Conservation (phyloP, 1,140 invertebrate genomes). For the Holotrichia oblita region DNA sequence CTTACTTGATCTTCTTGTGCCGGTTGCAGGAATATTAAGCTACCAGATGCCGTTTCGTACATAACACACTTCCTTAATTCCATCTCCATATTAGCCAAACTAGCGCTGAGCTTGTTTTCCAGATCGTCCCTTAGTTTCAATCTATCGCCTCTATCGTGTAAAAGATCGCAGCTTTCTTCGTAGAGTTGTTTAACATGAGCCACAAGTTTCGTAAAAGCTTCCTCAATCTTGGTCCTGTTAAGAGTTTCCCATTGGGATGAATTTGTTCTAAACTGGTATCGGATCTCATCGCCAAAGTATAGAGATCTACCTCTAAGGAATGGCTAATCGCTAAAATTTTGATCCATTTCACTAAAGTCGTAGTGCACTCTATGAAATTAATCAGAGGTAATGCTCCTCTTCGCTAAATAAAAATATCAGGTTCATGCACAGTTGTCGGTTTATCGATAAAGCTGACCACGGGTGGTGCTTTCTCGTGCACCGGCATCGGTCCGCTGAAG, state of each 20-base stretch:
- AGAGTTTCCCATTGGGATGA: constrained; percentile 81
- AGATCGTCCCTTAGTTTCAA: constrained; percentile 71
- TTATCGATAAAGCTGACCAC: constrained; percentile 55
- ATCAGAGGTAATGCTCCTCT: constrained; percentile 79
- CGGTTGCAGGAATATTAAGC: constrained; percentile 70
- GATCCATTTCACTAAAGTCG: constrained; percentile 84
- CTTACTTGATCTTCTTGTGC: constrained; percentile 67
- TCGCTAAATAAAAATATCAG: constrained; percentile 70
- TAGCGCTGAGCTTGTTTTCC: constrained; percentile 71
- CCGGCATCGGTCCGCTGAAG: constrained; percentile 57
- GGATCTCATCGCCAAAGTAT: constrained; percentile 77
- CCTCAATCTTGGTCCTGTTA: constrained; percentile 75
- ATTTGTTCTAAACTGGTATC: constrained; percentile 80
- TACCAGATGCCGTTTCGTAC: constrained; percentile 72
- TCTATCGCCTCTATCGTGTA: constrained; percentile 75
- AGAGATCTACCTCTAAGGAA: constrained; percentile 66
- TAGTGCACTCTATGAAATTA: constrained; percentile 82
- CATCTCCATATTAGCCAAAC: constrained; percentile 72
- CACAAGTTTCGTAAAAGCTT: constrained; percentile 68
- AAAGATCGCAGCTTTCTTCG: constrained; percentile 75
- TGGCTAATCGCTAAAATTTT: constrained; percentile 68
- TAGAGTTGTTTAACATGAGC: constrained; percentile 72
- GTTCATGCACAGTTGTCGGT: constrained; percentile 55
- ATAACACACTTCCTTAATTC: constrained; percentile 76
- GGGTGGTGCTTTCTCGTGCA: constrained; percentile 44